Base-by-base conservation (phyloP, 2,888 invertebrate genomes). In the Drosophila cyrtoloma region DNA sequence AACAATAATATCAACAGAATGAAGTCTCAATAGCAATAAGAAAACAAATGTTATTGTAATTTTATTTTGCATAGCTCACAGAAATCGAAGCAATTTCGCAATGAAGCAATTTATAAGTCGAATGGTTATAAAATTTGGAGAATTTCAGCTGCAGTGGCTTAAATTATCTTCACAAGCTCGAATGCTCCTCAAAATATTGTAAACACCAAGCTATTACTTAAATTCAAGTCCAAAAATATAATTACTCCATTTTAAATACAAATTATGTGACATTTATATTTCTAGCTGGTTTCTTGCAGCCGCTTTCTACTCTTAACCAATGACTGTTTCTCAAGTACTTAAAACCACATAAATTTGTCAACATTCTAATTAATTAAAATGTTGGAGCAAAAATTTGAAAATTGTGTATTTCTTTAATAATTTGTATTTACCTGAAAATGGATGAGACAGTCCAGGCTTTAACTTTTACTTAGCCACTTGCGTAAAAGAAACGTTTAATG, bases 401-500 rank as follows among this genome's bases (percentile, higher is more conserved):
- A 26, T 39, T 32, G 22, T 28, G 9, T 26, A 12, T 14, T 3
- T 33, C 35, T 30, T 51, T 14, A n/a, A 56, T 56, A 50, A 37
- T 28, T 70, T 28, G n/a, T 26, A 42, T 22, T 51, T 58, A 28
- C 19, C 22, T 30, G 14, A 16, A 10, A 58, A 51, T 33, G 28
- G 14, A 30, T 39, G 59, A 12, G 53, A 28, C 37, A n/a, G 42
- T 9, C 35, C 10, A 26, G 66, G n/a, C 79, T 39, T 58, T 58
- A 61, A 65, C 28, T 55, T 44, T 5, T 26, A 37, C 59, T 59
- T 51, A 35, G 16, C 47, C 26, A 44, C 64, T 71, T 58, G 33
- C 42, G 22, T 42, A 28, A 42, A 35, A 35, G 42, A 10, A 50
- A 68, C 42, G 52, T 65, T 50, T 62, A 69, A 66, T 70, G 64